Conservation (phyloP, 1,140 invertebrate genomes). For the Mylabris phalerata region DNA sequence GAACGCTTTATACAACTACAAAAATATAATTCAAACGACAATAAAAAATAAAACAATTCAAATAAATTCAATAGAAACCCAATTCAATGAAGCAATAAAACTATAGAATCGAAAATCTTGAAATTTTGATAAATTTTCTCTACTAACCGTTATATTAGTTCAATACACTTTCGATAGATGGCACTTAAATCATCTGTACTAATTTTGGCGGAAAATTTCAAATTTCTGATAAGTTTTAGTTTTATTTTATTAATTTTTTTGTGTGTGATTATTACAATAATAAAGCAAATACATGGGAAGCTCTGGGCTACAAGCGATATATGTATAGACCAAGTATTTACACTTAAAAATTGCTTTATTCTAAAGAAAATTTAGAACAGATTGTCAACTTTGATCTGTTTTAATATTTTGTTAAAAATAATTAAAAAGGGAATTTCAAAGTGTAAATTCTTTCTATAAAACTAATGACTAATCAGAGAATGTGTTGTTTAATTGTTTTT, state of each 20-base stretch:
- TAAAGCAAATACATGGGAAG: constrained; percentile 26
- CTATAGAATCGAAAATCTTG: too few species aligned
- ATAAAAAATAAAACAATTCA: too few species aligned
- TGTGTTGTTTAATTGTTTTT: not conserved
- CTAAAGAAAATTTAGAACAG: not conserved
- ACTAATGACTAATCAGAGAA: constrained; percentile 16
- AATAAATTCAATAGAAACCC: too few species aligned
- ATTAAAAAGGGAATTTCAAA: constrained; percentile 1
- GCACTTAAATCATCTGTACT: too few species aligned
- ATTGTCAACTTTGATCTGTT: too few species aligned
- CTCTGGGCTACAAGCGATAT: constrained; percentile 24
- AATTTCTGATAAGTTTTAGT: constrained; percentile 1
- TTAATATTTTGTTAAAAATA: too few species aligned
- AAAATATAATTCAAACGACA: too few species aligned
- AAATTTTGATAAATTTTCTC: too few species aligned
- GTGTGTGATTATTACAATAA: constrained; percentile 1
- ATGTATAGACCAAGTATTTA: constrained; percentile 7
- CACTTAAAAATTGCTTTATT: not conserved
- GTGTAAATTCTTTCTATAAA: constrained; percentile 12
- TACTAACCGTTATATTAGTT: too few species aligned
- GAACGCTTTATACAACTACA: too few species aligned
- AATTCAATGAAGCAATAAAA: too few species aligned
- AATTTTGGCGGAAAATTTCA: not conserved
- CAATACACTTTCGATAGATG: too few species aligned
- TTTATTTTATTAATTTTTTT: not conserved